A percentile compares a stretch with the other conserved stretches of the same genome.
Conservation (phyloP, 2,113 vertebrate genomes). For the Bucco capensis region DNA sequence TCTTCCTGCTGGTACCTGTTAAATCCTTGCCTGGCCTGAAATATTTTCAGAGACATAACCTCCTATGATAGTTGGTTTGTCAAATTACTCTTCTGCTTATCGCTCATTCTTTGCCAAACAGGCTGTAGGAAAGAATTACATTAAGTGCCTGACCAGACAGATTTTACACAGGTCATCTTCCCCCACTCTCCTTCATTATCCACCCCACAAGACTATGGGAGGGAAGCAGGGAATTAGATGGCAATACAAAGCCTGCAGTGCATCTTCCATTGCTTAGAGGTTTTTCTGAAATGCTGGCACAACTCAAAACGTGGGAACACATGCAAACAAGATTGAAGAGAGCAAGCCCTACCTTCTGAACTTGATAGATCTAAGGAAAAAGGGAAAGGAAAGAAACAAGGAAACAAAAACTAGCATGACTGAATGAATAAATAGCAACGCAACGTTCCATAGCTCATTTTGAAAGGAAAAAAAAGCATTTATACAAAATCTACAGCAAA, state of each 20-base stretch:
- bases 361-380: slow-evolving; percentile 90
- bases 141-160: not conserved
- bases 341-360: slow-evolving; percentile 91
- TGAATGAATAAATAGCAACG: slow-evolving; percentile 12
- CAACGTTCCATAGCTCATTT: not conserved
- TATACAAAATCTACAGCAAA: not conserved
- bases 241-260: not conserved
- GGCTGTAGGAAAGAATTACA: not conserved
- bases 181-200: not conserved
- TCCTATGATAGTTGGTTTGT: not conserved
- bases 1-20: not conserved
- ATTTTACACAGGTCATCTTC: not conserved
- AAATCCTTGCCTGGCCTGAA: not conserved
- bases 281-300: not conserved
- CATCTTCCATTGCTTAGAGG: not conserved
- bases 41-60: not conserved
- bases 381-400: slow-evolving; percentile 34
- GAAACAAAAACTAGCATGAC: slow-evolving; percentile 19
- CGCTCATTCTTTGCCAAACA: not conserved
- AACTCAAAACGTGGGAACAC: not conserved
- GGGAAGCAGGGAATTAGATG: not conserved
- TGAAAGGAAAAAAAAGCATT: not conserved
- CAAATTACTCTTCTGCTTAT: not conserved
- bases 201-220: not conserved
- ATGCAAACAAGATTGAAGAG: slow-evolving; percentile 20